Conservation (phyloP, 2,888 invertebrate species). For the Clusia tigrina region DNA sequence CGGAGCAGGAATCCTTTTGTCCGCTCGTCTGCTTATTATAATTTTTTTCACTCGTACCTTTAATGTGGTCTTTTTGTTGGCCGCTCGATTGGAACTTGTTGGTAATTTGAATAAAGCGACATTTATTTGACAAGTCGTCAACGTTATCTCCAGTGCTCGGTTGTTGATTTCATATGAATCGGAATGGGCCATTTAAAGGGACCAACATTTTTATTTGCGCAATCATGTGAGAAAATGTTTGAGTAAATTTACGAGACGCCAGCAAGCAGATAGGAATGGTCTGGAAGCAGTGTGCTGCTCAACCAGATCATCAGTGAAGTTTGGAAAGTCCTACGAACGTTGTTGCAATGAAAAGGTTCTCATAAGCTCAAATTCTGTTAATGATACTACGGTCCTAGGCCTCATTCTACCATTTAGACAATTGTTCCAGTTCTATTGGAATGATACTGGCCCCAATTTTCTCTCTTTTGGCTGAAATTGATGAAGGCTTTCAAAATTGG, state of each 20-base stretch:
- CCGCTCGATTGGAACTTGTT: slow-evolving; percentile 19
- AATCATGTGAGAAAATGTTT: slow-evolving; percentile 50
- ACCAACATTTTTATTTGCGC: slow-evolving; percentile 37
- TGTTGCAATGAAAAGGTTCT: too few species aligned
- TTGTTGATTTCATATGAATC: slow-evolving; percentile 52
- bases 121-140: slow-evolving; percentile 58
- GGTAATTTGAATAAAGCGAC: slow-evolving; percentile 60
- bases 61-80: slow-evolving; percentile 16
- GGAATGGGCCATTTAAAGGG: neutral
- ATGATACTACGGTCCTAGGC: too few species aligned
- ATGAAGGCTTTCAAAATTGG: too few species aligned
- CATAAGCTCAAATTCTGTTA: too few species aligned
- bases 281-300: too few species aligned
- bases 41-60: neutral
- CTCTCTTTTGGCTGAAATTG: too few species aligned
- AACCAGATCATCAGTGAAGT: too few species aligned
- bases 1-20: neutral
- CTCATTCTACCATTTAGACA: too few species aligned
- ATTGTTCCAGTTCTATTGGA: too few species aligned
- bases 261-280: too few species aligned
- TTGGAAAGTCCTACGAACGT: too few species aligned
- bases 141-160: slow-evolving; percentile 34
- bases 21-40: neutral
- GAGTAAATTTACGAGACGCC: neutral
- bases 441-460: too few species aligned